Percentiles rank a stretch among this genome's conserved stretches.
Conservation (phyloP, 2,797 vertebrate genomes). For the Salarias fasciatus region DNA sequence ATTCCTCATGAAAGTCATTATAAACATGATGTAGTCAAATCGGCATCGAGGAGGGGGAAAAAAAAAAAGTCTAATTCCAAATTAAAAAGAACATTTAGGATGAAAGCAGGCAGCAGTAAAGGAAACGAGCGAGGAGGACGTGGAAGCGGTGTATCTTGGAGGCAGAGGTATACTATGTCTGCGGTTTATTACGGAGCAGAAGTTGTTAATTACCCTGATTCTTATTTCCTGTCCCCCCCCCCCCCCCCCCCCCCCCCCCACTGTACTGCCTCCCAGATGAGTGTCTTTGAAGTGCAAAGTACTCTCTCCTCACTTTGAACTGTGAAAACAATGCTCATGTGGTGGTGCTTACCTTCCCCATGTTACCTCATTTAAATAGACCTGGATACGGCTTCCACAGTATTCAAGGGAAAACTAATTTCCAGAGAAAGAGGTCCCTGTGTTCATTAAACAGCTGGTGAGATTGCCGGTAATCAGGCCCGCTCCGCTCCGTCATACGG, state of each 20-base stretch:
- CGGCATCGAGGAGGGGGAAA: background rate
- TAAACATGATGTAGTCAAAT: conserved; percentile 38
- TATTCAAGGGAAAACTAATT: conserved; percentile 87
- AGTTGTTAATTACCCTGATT: conserved; percentile 92
- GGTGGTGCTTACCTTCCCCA: conserved; percentile 87
- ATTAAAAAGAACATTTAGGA: conserved; percentile 55
- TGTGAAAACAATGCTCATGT: conserved; percentile 89
- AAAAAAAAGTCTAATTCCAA: conserved; percentile 33
- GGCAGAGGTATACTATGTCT: conserved; percentile 73
- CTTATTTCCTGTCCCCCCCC: conserved; percentile 89
- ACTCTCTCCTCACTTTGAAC: conserved; percentile 90
- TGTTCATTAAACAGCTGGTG: conserved; percentile 85
- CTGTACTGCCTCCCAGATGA: conserved; percentile 88
- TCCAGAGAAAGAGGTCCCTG: conserved; percentile 83
- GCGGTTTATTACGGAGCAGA: conserved; percentile 88
- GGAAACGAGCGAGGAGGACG: conserved; percentile 40
- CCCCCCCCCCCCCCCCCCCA: conserved; percentile 77
- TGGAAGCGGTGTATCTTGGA: conserved; percentile 67
- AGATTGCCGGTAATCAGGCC: conserved; percentile 76
- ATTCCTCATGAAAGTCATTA: conserved; percentile 28
- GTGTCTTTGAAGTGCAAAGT: conserved; percentile 93
- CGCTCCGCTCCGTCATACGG: conserved; percentile 54
- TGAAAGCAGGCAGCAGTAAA: conserved; percentile 51
- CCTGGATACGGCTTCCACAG: conserved; percentile 83
- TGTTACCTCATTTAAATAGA: conserved; percentile 90